Evolutionary conservation across 2,113 vertebrate genomes (phyloP), one percentile per base, ranked within the genome.

Genomic region (Gobiocypris rarus): DNA sequence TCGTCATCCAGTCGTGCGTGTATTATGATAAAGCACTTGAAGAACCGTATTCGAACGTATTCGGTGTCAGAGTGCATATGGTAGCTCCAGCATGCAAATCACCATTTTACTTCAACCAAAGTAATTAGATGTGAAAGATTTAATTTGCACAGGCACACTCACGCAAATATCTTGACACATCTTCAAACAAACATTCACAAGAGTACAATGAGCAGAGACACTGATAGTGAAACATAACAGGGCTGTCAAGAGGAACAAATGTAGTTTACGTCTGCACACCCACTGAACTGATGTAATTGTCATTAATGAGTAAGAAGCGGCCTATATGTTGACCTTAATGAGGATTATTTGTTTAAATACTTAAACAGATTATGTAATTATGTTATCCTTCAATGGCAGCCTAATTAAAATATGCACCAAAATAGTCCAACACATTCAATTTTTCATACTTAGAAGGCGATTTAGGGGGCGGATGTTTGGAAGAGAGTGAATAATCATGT

Each of bases 1-100:
- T 71, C 22, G 4, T 52, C 2, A 9, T 69, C 31, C 80, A 82
- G 28, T 65, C 48, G 14, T n/a, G 45, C 45, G 34, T 50, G 63
- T 52, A 56, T 70, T 82, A 56, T 70, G 80, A 65, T 56, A 38
- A 82, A 82, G 80, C 80, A 70, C 80, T 82, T 81, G 24, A 82
- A 71, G 19, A 82, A 65, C 50, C 9, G n/a, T n/a, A n/a, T n/a
- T n/a, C n/a, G 8, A 69, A 48, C 50, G 9, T 41, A 24, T 52
- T 70, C 3, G 9, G 80, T 71, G 80, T 82, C 80, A 15, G 65
- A 26, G 65, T 56, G 28, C 48, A 70, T 22, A 41, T 82, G 80
- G 70, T 31, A 54, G 65, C 65, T 41, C 19, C 31, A 38, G 65
- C 80, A 82, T 41, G 65, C 65, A 71, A 70, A 82, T 56, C 13